These are phyloP conservation scores for Syrphus vitripennis DNA, from an alignment of 2,888 invertebrate species.

Conservation along the genomic window DNA sequence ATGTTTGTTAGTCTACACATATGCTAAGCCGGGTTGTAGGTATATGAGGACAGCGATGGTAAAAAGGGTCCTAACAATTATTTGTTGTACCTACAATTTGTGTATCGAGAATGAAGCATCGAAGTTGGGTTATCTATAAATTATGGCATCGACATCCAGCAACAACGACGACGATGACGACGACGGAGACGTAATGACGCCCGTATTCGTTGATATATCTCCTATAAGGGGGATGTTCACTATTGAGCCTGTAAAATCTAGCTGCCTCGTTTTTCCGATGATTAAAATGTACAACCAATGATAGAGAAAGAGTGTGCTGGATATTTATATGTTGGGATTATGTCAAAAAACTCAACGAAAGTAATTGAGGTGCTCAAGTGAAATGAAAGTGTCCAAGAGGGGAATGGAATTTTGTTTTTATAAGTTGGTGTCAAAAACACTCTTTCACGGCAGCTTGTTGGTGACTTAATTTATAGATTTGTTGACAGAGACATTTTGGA, in stretches of 20 bases:
- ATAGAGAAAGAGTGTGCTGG: neutral
- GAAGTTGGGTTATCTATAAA: conserved; percentile 65
- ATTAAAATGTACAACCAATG: conserved; percentile 48
- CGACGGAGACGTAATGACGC: conserved; percentile 49
- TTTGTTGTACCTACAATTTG: conserved; percentile 37
- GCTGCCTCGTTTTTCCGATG: conserved; percentile 29
- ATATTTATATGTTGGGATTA: conserved; percentile 19
- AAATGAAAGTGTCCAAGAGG: conserved; percentile 59
- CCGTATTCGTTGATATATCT: conserved; percentile 31
- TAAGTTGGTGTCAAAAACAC: conserved; percentile 51
- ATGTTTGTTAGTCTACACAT: conserved; percentile 55
- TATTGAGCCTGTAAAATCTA: neutral
- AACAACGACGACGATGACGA: neutral
- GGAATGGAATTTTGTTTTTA: conserved; percentile 12
- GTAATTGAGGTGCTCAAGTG: conserved; percentile 68
- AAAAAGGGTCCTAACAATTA: conserved; percentile 23
- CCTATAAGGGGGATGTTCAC: conserved; percentile 13
- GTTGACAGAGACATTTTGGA: conserved; percentile 34
- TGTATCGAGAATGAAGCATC: conserved; percentile 28
- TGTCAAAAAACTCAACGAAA: conserved; percentile 63
- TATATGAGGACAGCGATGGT: conserved; percentile 18
- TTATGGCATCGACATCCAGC: conserved; percentile 35
- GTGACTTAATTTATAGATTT: conserved; percentile 63
- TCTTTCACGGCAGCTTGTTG: conserved; percentile 27
- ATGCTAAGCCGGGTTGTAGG: conserved; percentile 53